A percentile compares a stretch with the other conserved stretches of the same genome.
Evolutionary conservation across 1,140 invertebrate genomes (phyloP).

Genomic region (Campoletis sonorensis): DNA sequence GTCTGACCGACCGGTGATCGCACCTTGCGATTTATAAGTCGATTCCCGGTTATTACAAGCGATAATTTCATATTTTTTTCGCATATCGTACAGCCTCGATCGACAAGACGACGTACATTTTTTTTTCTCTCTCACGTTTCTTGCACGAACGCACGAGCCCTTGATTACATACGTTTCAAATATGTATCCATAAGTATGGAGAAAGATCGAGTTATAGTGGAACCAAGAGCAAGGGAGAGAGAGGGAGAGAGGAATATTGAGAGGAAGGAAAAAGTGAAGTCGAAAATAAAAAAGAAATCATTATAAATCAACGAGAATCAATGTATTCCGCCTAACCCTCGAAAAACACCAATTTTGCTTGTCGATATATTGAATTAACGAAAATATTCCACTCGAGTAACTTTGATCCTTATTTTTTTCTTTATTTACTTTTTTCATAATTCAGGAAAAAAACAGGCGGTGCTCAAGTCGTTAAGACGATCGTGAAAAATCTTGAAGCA

Average conservation of each 20-base stretch:
- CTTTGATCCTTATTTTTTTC: neutral
- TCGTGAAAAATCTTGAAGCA: neutral
- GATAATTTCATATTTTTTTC: slow-evolving; percentile 47
- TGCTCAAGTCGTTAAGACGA: slow-evolving; percentile 42
- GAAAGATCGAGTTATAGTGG: no score
- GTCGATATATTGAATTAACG: slow-evolving; percentile 33
- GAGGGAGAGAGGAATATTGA: no score
- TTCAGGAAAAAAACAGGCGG: slow-evolving; percentile 23
- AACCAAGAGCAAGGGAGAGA: no score
- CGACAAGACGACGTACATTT: neutral
- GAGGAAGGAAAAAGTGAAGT: no score
- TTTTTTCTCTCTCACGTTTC: neutral
- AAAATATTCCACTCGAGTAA: neutral
- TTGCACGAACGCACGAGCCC: slow-evolving; percentile 33
- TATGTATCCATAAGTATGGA: neutral
- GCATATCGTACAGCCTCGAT: slow-evolving; percentile 30
- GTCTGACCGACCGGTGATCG: neutral
- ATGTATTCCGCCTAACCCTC: neutral
- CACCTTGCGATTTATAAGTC: slow-evolving; percentile 45
- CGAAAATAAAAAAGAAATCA: neutral
- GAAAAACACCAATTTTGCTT: neutral
- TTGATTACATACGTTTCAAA: neutral
- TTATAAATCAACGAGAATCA: slow-evolving; percentile 7
- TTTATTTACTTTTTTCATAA: neutral
- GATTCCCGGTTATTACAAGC: slow-evolving; percentile 46